Evolutionary conservation across 2,888 invertebrate species (phyloP), one percentile per base, ranked within the genome.

Genomic region (Polydrusus cervinus): DNA sequence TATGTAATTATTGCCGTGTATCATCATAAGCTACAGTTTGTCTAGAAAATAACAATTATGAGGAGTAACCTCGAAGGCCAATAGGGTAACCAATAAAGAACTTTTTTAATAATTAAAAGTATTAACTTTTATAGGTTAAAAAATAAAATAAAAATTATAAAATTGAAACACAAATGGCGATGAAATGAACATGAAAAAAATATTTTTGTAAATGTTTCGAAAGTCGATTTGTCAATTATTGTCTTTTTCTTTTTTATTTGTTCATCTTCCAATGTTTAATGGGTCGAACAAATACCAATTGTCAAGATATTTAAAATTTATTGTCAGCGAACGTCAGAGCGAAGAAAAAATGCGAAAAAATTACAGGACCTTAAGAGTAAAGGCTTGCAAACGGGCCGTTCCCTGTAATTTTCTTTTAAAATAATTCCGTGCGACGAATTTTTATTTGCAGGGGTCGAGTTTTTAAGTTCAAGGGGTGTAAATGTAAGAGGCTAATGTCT

Each of bases 401-500:
- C 85, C 85, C 86, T 84, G 83, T 85, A 87, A 87, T 87, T 87
- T 85, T 82, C 84, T 82, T 84, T 84, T 82, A 85, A 86, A 86
- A 87, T 86, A 87, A 87, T 86, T 87, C 83, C 84, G 83, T 84
- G 84, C 82, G 82, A 81, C 82, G 83, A 83, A 83, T 85, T 85
- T 85, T 84, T 78, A 78, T 78, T 75, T 55, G 66, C 70, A 81
- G 82, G 83, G 83, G 83, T 80, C 80, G 82, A 82, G 78, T 76
- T 76, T 74, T 76, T 75, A 77, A 82, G 81, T 83, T 78, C 74
- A 78, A 74, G 76, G 78, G 84, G 85, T 85, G 85, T 84, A 84
- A 85, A 85, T 85, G 82, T 84, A 86, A 85, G 85, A 86, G 85
- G 86, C 86, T 87, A 87, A 87, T 87, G 86, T 86, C 86, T 87